phyloP scores from a whole-genome alignment of 2,113 vertebrate genomes.

The Lagopus muta region DNA sequence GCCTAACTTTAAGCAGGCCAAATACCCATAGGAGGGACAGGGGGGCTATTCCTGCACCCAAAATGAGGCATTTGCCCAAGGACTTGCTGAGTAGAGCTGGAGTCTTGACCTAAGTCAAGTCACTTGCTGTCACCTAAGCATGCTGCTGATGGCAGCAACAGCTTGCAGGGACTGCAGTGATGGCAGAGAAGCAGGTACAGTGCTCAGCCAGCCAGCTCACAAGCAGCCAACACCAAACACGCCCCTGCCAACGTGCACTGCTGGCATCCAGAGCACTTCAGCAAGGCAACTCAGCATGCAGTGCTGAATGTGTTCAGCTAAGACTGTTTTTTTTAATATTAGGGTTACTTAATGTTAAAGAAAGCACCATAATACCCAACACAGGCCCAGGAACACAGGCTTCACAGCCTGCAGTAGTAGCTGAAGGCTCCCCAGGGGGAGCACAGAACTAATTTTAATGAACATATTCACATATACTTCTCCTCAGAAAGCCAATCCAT shows the following conservation, averaged over 20 bases:
- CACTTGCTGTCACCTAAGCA: fast-evolving
- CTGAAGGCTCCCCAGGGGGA: background rate
- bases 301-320: background rate
- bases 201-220: background rate
- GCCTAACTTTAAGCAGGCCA: background rate
- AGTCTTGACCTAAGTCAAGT: background rate
- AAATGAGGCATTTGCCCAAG: background rate
- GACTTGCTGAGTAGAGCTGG: background rate
- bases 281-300: background rate
- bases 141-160: background rate
- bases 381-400: background rate
- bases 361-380: background rate
- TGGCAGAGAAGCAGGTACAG: fast-evolving
- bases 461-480: background rate
- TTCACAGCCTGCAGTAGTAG: background rate
- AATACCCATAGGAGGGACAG: background rate
- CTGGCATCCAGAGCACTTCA: no score
- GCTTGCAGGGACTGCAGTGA: fast-evolving
- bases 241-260: no score
- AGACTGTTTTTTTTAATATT: background rate
- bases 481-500: background rate
- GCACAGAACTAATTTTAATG: background rate
- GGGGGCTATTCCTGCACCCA: fast-evolving
- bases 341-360: background rate
- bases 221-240: fast-evolving